Evolutionary conservation across 2,888 invertebrate genomes (phyloP), one percentile per base, ranked within the genome.

Genomic region (Thecophora atra): DNA sequence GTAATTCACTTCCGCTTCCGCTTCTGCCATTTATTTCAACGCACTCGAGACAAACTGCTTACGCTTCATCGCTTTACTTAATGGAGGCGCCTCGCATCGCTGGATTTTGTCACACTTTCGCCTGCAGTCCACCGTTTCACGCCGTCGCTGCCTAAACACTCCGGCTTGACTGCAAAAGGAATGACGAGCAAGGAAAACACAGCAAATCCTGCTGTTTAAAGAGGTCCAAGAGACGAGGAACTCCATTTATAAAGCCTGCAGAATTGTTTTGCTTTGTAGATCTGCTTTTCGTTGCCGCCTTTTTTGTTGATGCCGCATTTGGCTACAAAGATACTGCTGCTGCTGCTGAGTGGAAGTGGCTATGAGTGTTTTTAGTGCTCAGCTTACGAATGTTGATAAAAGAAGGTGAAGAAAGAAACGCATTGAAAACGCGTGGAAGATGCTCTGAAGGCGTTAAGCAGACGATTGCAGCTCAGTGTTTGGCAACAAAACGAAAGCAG

Each of bases 31-130:
- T 26, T 75, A 66, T 75, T 75, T 74, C 79, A 75, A 68, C 74
- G 75, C 76, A 75, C 74, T 74, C 71, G 72, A 78, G 77, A 78
- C 79, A 78, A 79, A 79, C 78, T 78, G 78, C 79, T 74, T 71
- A 76, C 78, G 79, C 78, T 74, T 76, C 75, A 77, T 62, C 37
- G 37, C 70, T 51, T 52, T 51, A 24, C 42, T 42, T 17, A 42
- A 21, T 19, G 56, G 42, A 54, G 19, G 44, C 67, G 67, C n/a
- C 63, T 28, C 42, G 4, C 47, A 51, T 19, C 28, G 65, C 42
- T 24, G 26, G 47, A 21, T 64, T 64, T 64, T 64, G 63, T 65
- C 65, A 65, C 51, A 26, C 21, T 65, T 56, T 13, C 21, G 5
- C 56, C 6, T 5, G 21, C 24, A 56, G 5, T 19, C 13, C 21